Base-by-base conservation (phyloP, 2,113 vertebrate genomes). In the Eurystomus gularis region DNA sequence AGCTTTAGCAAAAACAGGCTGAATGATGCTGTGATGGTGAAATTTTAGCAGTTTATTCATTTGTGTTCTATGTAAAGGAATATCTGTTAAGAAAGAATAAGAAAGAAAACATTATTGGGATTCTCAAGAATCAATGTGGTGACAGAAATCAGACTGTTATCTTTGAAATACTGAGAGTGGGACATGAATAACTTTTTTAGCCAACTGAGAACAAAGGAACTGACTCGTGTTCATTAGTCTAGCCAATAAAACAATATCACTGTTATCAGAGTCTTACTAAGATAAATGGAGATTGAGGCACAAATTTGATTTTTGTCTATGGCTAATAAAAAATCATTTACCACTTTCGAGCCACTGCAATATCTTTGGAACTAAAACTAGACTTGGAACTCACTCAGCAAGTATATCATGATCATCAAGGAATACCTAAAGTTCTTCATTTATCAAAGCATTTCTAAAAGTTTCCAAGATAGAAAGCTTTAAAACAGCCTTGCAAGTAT, bases 281-380 rank as follows among this genome's bases (percentile, higher is more conserved):
- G 94, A 97, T 94, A 93, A 96, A 97, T 95, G 87, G 93, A 94
- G 79, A 96, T 60, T 62, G 93, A 95, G 86, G 65, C 87, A 85
- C 94, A 97, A 95, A 97, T 97, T 83, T 96, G 92, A 96, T 97
- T 97, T 95, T 97, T 96, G 96, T 97, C 97, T 95, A 78, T 92
- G 89, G 91, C 64, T 97, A 97, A 97, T 97, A 96, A 97, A 97
- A 97, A 96, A 95, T 58, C 87, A 92, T 94, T 96, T 94, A 88
- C 96, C 85, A 66, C 79, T 96, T 96, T 86, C 70, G 85, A 97
- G 87, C 62, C 89, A 76, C 79, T 84, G 86, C 84, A 96, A 71
- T 96, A 82, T 94, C 92, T 96, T 91, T 93, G 71, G 82, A 95
- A 93, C 82, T 93, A 93, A 95, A 96, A 78, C 85, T 70, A 86